Evolutionary conservation across 2,888 invertebrate species (phyloP), one percentile per base, ranked within the genome.

Genomic region (Netelia virgata): DNA sequence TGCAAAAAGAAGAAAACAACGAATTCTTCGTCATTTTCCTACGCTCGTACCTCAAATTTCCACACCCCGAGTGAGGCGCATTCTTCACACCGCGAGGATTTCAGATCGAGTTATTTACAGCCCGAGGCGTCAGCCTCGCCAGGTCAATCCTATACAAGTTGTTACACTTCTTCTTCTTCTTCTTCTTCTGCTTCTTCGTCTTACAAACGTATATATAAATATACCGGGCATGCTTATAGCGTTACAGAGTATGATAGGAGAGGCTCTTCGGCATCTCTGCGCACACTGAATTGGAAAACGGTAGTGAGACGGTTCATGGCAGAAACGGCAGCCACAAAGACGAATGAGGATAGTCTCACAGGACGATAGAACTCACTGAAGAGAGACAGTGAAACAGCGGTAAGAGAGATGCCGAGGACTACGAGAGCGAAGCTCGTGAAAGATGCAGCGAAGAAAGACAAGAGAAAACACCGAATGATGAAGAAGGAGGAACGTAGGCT

Each of bases 381-480:
- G 81, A 64, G 63, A 64, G 70, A 74, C 20, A 68, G 68, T 50
- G 36, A 82, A 23, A 61, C n/a, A 20, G 9, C 50, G 61, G 50
- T 11, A 36, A 64, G 79, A 69, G 73, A 55, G 70, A 69, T 59
- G 23, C 79, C 68, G 69, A 69, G 75, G 57, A 81, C 63, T 41
- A 53, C 59, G 68, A 70, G 20, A 73, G 63, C 59, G 28, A 57
- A 53, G 72, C 36, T 36, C 28, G 68, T n/a, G 72, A 69, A 36
- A 69, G 82, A 81, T 73, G 78, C 18, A 82, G 75, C 69, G 78
- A 77, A 64, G 69, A 78, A 79, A 82, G 72, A 82, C 55, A 79
- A 84, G 79, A 82, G 73, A 76, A 77, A 85, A 76, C 72, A 70
- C 43, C 63, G 63, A 68, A 77, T 81, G 84, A 79, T 80, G 76